Percentiles rank a stretch among this genome's conserved stretches.
Conservation (phyloP, 2,888 invertebrate genomes). For the Autographa pulchrina region DNA sequence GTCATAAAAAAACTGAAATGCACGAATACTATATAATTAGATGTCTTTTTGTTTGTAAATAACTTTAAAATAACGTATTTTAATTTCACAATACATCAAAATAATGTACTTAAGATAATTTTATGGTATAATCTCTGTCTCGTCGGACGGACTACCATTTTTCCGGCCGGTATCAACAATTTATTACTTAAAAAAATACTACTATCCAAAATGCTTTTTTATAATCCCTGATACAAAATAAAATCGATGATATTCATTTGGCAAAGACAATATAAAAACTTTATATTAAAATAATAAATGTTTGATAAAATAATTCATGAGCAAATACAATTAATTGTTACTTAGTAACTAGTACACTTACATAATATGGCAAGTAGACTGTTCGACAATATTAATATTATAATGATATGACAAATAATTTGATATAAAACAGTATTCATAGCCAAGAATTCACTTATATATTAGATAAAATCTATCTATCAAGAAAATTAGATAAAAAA, state of each 20-base stretch:
- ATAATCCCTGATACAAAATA: slow-evolving; percentile 14
- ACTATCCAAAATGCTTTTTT: background rate
- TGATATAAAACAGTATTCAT: slow-evolving; percentile 59
- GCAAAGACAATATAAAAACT: slow-evolving; percentile 21
- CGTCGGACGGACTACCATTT: slow-evolving; percentile 36
- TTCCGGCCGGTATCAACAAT: slow-evolving; percentile 19
- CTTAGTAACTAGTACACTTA: slow-evolving; percentile 59
- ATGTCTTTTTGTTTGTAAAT: slow-evolving; percentile 6
- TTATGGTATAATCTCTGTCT: slow-evolving; percentile 23
- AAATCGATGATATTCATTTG: slow-evolving; percentile 14
- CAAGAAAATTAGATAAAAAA: slow-evolving; percentile 55
- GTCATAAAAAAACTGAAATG: background rate
- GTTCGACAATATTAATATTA: slow-evolving; percentile 42
- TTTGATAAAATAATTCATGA: slow-evolving; percentile 41
- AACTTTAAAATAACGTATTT: background rate
- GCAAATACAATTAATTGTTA: slow-evolving; percentile 48
- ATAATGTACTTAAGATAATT: background rate
- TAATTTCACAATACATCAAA: background rate
- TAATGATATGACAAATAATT: slow-evolving; percentile 61
- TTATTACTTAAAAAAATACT: background rate
- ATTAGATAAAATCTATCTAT: slow-evolving; percentile 40
- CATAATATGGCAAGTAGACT: slow-evolving; percentile 60
- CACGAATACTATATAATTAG: background rate
- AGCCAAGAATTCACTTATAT: slow-evolving; percentile 54
- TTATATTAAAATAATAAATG: slow-evolving; percentile 15